These are phyloP conservation scores for Catagonus wagneri DNA, from an alignment of 2,113 vertebrate genomes.

Conservation along the genomic window DNA sequence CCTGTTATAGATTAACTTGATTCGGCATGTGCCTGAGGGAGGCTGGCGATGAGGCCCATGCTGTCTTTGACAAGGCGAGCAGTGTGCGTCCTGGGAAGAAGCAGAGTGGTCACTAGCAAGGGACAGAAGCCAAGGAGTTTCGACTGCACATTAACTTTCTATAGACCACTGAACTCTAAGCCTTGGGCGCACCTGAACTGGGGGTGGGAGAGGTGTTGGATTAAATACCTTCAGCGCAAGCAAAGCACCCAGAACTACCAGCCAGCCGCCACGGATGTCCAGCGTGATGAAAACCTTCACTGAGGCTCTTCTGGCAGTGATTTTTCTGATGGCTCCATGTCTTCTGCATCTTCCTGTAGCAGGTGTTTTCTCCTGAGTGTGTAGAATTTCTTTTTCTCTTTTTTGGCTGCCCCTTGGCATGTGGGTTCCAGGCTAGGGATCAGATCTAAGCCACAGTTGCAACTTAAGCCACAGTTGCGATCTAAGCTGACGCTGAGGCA, in stretches of 20 bases:
- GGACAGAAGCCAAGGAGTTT: background rate
- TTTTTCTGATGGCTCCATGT: background rate
- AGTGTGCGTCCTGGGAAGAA: background rate
- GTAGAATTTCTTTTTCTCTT: background rate
- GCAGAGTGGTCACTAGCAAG: background rate
- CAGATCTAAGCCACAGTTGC: too few relatives aligned
- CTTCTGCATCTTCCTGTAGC: background rate
- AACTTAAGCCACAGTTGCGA: too few relatives aligned
- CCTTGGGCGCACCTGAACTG: background rate
- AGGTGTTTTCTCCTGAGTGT: conserved; percentile 22
- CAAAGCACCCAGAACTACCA: background rate
- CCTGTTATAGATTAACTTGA: background rate
- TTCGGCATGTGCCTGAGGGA: background rate
- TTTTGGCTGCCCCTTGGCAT: too few relatives aligned
- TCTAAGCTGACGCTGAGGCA: too few relatives aligned
- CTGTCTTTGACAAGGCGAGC: background rate
- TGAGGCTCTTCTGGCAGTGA: background rate
- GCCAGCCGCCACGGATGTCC: background rate
- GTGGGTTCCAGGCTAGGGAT: too few relatives aligned
- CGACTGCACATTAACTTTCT: background rate
- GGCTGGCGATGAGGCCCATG: background rate
- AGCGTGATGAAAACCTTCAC: background rate
- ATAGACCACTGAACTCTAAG: background rate
- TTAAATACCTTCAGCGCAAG: background rate
- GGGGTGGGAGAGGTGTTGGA: background rate